Base-by-base conservation (phyloP, 2,888 invertebrate species). In the Drosophila subquinaria region DNA sequence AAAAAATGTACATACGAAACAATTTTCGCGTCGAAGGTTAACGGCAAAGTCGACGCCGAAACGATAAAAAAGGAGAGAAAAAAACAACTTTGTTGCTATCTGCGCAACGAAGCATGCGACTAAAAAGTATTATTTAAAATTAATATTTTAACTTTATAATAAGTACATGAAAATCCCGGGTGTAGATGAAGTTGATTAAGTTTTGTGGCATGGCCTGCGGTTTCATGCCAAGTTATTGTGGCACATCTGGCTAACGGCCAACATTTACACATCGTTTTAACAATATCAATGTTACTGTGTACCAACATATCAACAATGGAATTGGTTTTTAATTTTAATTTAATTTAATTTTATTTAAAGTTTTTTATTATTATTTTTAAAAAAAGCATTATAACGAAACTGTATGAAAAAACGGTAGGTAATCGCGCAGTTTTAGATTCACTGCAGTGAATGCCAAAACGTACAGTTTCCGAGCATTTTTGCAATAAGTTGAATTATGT, bases 21-120 rank as follows among this genome's bases (percentile, higher is more conserved):
- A 69, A 67, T 78, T 88, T 76, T 76, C 62, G 71, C 76, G 70
- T 69, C 66, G 89, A 85, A 85, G 85, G 85, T 85, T 85, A 87
- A 79, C 69, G 51, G 50, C 83, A 63, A 81, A 80, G 68, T 64
- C 66, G 71, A 67, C 60, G 60, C 51, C 35, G 65, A 70, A 80
- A 74, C 69, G 52, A 66, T 62, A 48, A 71, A 64, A 64, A 42
- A 56, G n/a, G 50, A 42, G 43, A 45, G n/a, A 40, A 27, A 48
- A 63, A 53, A 65, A 43, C 10, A 38, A 64, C 64, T 70, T 70
- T 52, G 74, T 66, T 67, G 74, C 81, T 76, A 55, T 23, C 64
- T 73, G 85, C 48, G 73, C 85, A 82, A 60, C 85, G 70, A 74
- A 73, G 82, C 89, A 69, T 87, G 77, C 35, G 76, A 30, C 72